Conservation (phyloP, 2,113 vertebrate species). For the Echinops telfairi region DNA sequence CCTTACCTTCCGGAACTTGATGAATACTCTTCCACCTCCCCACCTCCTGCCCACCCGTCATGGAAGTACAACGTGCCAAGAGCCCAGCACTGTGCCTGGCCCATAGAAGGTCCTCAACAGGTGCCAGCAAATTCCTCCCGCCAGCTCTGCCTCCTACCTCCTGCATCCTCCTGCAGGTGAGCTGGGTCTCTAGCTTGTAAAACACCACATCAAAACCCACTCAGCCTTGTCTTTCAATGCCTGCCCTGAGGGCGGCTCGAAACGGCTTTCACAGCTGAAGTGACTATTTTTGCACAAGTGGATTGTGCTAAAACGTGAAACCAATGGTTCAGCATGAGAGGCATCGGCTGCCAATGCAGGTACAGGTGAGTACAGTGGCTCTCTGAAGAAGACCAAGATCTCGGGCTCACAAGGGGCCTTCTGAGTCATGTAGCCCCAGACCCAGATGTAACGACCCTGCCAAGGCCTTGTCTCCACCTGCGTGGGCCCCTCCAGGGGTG, state of each 20-base stretch:
- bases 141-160: neutral
- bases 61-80: neutral
- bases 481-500: neutral
- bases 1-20: neutral
- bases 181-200: neutral
- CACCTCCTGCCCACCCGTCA: no score
- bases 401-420: neutral
- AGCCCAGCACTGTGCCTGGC: neutral
- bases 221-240: neutral
- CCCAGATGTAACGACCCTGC: neutral
- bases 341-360: neutral
- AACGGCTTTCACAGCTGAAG: neutral
- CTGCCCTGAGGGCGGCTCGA: neutral
- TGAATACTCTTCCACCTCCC: no score
- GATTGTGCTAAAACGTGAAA: neutral
- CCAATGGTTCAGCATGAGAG: neutral
- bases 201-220: neutral
- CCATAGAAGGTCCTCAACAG: neutral
- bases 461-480: neutral
- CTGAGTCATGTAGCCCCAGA: neutral
- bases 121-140: fast-evolving
- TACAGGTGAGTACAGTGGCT: fast-evolving
- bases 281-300: neutral
- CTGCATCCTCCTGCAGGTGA: neutral
- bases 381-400: neutral